These are phyloP conservation scores for Lepidotrigona ventralis DNA, from an alignment of 1,140 invertebrate species.

Conservation along the genomic window DNA sequence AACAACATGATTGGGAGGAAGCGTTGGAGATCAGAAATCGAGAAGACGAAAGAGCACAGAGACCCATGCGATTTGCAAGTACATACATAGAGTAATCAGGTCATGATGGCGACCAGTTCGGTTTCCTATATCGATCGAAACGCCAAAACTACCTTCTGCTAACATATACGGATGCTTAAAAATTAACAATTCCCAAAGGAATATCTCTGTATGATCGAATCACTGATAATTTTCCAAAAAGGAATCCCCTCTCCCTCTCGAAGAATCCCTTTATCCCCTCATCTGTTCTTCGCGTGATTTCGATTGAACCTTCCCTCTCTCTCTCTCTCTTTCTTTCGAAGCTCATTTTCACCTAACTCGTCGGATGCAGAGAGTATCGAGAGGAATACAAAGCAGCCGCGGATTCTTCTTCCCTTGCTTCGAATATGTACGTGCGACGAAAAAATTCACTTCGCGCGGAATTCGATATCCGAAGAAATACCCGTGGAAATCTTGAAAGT, in stretches of 20 bases:
- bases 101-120: neutral
- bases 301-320: neutral
- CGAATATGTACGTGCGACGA: too few relatives aligned
- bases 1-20: neutral
- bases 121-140: constrained; percentile 2
- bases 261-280: neutral
- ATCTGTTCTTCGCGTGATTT: neutral
- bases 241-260: neutral
- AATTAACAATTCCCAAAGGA: neutral
- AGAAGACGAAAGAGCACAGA: neutral
- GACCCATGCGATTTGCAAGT: neutral
- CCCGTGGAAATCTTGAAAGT: too few relatives aligned
- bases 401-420: neutral
- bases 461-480: too few relatives aligned
- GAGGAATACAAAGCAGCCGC: constrained; percentile 6
- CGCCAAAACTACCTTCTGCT: neutral
- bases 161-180: neutral
- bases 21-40: neutral
- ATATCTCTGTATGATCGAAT: neutral
- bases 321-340: neutral
- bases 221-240: neutral
- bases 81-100: constrained; percentile 36
- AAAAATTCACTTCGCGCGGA: too few relatives aligned
- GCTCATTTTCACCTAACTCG: constrained; percentile 17
- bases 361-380: neutral